Evolutionary conservation across 2,113 vertebrate genomes (phyloP).

Genomic region (Meleagris gallopavo): DNA sequence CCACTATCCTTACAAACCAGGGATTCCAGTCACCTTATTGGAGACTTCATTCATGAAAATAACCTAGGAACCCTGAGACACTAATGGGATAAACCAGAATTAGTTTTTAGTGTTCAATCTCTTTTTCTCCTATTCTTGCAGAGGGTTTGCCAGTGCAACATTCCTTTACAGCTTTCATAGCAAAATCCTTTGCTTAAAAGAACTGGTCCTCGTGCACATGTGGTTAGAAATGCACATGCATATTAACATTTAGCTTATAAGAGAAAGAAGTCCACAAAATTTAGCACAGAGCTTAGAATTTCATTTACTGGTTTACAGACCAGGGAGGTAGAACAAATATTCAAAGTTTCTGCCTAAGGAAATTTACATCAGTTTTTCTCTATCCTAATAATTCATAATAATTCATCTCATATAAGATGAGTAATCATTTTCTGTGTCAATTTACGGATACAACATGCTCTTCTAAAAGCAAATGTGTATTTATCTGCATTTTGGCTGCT

Average conservation of each 20-base stretch:
- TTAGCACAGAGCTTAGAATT: background rate
- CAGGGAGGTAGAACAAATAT: background rate
- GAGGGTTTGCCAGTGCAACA: background rate
- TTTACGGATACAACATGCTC: background rate
- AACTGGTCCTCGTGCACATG: background rate
- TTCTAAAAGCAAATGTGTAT: background rate
- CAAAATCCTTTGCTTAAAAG: background rate
- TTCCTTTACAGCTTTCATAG: background rate
- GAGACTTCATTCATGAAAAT: background rate
- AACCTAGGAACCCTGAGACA: background rate
- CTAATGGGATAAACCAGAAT: background rate
- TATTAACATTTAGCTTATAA: background rate
- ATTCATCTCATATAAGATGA: background rate
- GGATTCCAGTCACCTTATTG: background rate
- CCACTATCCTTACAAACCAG: background rate
- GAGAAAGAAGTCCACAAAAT: background rate
- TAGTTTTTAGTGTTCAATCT: background rate
- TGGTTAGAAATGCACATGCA: rapidly evolving
- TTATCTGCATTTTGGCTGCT: background rate
- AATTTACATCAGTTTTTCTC: background rate
- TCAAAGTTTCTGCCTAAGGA: background rate
- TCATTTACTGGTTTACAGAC: background rate
- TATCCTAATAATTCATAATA: background rate
- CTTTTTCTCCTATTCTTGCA: background rate
- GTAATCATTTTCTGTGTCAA: background rate